Evolutionary conservation across 2,888 invertebrate genomes (phyloP).

Genomic region (Achlya flavicornis): DNA sequence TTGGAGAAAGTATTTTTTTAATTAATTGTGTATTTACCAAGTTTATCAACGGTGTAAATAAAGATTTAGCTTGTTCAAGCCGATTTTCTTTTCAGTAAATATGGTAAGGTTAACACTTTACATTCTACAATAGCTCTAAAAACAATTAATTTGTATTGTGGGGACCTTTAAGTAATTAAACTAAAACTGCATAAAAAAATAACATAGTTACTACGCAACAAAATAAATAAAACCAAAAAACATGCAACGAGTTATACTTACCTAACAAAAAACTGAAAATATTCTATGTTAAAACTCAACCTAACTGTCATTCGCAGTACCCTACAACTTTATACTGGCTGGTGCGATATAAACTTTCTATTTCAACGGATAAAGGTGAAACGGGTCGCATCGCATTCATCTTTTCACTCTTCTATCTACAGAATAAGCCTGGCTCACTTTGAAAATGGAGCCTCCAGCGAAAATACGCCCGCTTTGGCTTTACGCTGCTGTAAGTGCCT

Average conservation of each 20-base stretch:
- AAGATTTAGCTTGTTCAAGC: too few species aligned
- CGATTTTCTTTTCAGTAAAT: too few species aligned
- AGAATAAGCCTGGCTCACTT: slow-evolving; percentile 59
- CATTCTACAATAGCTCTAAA: too few species aligned
- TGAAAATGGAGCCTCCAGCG: slow-evolving; percentile 56
- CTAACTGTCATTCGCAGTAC: slow-evolving; percentile 9
- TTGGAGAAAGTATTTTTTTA: too few species aligned
- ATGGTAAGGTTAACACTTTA: too few species aligned
- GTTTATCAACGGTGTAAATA: too few species aligned
- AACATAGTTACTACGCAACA: not conserved
- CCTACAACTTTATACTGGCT: not conserved
- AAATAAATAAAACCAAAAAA: not conserved
- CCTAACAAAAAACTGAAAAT: slow-evolving; percentile 24
- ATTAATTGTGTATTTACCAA: too few species aligned
- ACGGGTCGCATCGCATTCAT: slow-evolving; percentile 59
- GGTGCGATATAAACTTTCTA: slow-evolving; percentile 45
- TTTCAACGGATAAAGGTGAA: slow-evolving; percentile 50
- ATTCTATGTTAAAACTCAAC: slow-evolving; percentile 38
- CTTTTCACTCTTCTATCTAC: slow-evolving; percentile 57
- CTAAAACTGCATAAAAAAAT: too few species aligned
- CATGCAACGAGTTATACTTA: slow-evolving; percentile 11
- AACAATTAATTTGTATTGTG: too few species aligned
- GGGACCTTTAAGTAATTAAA: too few species aligned
- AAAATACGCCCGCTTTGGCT: slow-evolving; percentile 53
- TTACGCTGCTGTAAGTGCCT: slow-evolving; percentile 41